phyloP scores from a whole-genome alignment of 2,113 vertebrate species.

The Rissa tridactyla region DNA sequence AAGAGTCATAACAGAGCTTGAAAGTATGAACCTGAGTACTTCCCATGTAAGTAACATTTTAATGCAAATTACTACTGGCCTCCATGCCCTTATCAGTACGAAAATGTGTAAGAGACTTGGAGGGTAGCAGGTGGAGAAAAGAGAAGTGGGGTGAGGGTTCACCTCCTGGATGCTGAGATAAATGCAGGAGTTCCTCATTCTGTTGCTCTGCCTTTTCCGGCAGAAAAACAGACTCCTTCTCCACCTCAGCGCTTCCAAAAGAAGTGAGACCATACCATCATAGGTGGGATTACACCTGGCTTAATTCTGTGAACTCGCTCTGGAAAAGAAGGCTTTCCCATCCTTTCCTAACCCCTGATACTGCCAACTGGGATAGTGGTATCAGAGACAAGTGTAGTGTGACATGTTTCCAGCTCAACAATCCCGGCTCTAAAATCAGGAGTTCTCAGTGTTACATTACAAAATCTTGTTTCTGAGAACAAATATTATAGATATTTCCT shows the following conservation, averaged over 20 bases:
- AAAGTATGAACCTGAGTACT: not conserved
- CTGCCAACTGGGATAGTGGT: not conserved
- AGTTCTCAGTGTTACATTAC: not conserved
- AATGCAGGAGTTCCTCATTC: conserved; percentile 5
- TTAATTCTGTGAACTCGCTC: not conserved
- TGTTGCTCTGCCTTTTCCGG: not conserved
- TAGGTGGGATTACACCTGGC: not conserved
- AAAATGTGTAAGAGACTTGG: not conserved
- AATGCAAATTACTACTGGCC: conserved; percentile 7
- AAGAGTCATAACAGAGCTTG: not conserved
- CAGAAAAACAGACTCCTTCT: not conserved
- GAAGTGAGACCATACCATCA: not conserved
- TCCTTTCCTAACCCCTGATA: not conserved
- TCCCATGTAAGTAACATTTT: not conserved
- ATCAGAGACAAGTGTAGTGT: not conserved
- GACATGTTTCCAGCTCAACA: not conserved
- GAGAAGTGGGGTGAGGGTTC: conserved; percentile 14
- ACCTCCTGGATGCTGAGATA: not conserved
- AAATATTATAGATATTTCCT: not conserved
- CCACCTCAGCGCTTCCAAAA: not conserved
- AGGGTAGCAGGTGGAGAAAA: conserved; percentile 7
- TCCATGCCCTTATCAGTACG: not conserved
- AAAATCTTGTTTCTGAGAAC: not conserved
- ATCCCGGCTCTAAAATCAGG: not conserved
- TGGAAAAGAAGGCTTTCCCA: not conserved